A percentile compares a stretch with the other conserved stretches of the same genome.
Conservation (phyloP, 2,797 vertebrate species). For the Malurus leucopterus region DNA sequence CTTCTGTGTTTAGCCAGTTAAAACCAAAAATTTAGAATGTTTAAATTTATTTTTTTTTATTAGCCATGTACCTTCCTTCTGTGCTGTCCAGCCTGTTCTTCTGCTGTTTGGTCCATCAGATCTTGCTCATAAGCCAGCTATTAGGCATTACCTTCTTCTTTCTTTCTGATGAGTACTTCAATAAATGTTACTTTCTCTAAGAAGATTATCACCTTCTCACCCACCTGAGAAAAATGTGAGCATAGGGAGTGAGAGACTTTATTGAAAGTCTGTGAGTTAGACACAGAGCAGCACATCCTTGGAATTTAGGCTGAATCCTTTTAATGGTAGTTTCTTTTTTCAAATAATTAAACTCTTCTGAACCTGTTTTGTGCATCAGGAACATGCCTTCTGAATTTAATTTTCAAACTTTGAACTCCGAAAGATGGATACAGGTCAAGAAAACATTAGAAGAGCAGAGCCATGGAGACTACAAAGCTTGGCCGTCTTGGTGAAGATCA, state of each 20-base stretch:
- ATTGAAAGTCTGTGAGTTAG: not conserved
- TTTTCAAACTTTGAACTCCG: not conserved
- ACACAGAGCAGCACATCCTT: not conserved
- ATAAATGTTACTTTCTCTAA: not conserved
- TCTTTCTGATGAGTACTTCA: not conserved
- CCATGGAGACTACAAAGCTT: not conserved
- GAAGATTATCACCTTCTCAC: not conserved
- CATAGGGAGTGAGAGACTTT: not conserved
- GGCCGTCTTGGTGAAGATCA: not conserved
- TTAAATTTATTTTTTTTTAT: not conserved
- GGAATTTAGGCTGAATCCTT: not conserved
- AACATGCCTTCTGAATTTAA: not conserved
- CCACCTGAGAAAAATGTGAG: not conserved
- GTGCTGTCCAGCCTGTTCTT: not conserved
- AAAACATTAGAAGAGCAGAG: not conserved
- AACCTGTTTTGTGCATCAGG: not conserved
- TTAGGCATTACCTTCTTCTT: not conserved
- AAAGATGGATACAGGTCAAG: not conserved
- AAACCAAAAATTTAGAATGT: not conserved
- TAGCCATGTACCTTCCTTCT: not conserved
- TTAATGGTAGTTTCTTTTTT: not conserved
- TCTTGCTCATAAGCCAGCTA: not conserved
- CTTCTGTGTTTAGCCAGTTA: fast-evolving
- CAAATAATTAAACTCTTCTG: not conserved
- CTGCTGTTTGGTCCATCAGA: not conserved